Percentiles rank a stretch among this genome's conserved stretches.
Evolutionary conservation across 2,113 vertebrate species (phyloP).

Genomic region (Uria aalge): DNA sequence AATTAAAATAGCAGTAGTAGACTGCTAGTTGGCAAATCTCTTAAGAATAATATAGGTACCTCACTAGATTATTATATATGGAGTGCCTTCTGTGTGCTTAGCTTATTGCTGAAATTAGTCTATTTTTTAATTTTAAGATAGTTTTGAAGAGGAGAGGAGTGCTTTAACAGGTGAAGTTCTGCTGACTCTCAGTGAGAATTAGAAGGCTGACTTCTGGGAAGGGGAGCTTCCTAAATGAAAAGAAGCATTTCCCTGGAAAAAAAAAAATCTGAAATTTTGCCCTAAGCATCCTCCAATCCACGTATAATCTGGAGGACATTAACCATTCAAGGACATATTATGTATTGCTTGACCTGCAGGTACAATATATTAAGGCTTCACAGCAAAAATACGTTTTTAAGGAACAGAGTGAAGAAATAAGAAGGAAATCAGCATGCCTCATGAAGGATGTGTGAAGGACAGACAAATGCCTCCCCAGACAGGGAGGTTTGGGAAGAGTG

Average conservation of each 20-base stretch:
- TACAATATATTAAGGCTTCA: not conserved
- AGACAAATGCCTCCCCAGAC: not conserved
- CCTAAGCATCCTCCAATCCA: not conserved
- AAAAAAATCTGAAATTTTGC: not conserved
- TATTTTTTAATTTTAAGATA: not conserved
- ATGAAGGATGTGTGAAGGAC: not conserved
- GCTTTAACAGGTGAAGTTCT: not conserved
- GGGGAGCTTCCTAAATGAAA: not conserved
- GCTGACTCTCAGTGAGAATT: not conserved
- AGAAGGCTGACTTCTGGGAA: not conserved
- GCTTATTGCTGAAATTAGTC: not conserved
- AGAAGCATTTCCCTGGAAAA: not conserved
- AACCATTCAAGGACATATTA: not conserved
- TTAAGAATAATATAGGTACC: not conserved
- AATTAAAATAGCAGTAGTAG: constrained; percentile 35
- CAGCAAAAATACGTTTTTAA: not conserved
- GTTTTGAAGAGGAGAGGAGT: not conserved
- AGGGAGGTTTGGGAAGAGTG: not conserved
- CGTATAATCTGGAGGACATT: not conserved
- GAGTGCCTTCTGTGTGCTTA: not conserved
- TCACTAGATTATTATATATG: not conserved
- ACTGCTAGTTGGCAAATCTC: not conserved
- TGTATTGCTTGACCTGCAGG: not conserved
- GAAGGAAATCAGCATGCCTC: not conserved
- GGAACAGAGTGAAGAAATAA: not conserved